These are phyloP conservation scores for Epinotia ramella DNA, from an alignment of 2,888 invertebrate species.

Conservation along the genomic window DNA sequence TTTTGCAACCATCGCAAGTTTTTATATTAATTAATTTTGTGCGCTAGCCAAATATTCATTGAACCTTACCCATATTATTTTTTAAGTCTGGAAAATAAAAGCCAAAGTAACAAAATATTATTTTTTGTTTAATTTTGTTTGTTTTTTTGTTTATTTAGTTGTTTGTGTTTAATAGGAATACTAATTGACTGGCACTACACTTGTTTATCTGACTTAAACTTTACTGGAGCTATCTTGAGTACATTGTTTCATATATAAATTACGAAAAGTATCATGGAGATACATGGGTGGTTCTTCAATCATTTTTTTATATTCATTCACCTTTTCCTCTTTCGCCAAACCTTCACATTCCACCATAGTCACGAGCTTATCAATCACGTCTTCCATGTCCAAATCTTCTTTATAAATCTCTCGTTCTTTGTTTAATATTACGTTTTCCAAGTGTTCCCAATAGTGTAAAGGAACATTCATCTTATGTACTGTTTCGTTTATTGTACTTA, in stretches of 20 bases:
- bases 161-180: too few relatives aligned
- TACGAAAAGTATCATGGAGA: background rate
- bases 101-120: too few relatives aligned
- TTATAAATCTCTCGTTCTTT: slow-evolving; percentile 3
- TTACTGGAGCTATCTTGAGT: too few relatives aligned
- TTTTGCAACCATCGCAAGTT: too few relatives aligned
- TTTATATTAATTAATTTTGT: too few relatives aligned
- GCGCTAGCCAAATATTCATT: too few relatives aligned
- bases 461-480: background rate
- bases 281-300: slow-evolving; percentile 2
- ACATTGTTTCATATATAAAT: background rate
- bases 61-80: too few relatives aligned
- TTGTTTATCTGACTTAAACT: too few relatives aligned
- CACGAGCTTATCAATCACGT: slow-evolving; percentile 40
- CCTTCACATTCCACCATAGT: background rate
- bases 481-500: background rate
- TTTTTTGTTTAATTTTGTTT: too few relatives aligned
- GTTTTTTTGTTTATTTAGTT: too few relatives aligned
- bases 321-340: background rate
- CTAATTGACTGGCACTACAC: too few relatives aligned
- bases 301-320: slow-evolving; percentile 6
- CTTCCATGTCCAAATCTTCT: slow-evolving; percentile 37
- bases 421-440: background rate
- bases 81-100: too few relatives aligned
- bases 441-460: slow-evolving; percentile 25